Evolutionary conservation across 2,888 invertebrate species (phyloP).

Genomic region (Ametastegia equiseti): DNA sequence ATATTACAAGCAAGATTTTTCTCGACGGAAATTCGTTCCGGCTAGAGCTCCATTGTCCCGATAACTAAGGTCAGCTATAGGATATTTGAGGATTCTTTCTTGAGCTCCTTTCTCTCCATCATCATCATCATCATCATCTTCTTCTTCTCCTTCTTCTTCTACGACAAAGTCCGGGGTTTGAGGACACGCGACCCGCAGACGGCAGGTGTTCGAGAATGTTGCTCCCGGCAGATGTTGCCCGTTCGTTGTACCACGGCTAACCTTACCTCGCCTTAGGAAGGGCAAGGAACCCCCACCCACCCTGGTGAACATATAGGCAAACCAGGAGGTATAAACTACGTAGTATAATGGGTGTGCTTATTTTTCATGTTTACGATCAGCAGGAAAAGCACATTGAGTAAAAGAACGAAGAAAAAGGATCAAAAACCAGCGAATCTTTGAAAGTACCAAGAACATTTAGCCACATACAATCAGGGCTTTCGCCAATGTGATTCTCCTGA

Average conservation of each 20-base stretch:
- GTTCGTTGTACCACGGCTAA: conserved; percentile 44
- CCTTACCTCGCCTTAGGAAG: conserved; percentile 32
- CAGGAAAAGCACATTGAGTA: not conserved
- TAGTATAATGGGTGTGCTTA: conserved; percentile 28
- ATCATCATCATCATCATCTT: not conserved
- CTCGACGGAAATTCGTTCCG: conserved; percentile 6
- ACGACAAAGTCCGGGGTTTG: conserved; percentile 57
- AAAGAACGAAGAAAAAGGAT: not conserved
- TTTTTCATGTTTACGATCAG: conserved; percentile 21
- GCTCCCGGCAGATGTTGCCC: conserved; percentile 73
- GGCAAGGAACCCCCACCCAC: conserved; percentile 43
- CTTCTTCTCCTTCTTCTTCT: conserved; percentile 16
- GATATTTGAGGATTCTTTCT: conserved; percentile 10
- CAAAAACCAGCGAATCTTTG: not conserved
- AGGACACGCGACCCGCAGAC: conserved; percentile 74
- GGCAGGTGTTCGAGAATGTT: conserved; percentile 74
- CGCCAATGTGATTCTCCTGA: not conserved
- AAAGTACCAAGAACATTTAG: not conserved
- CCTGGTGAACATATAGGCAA: not conserved
- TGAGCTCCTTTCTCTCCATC: not conserved
- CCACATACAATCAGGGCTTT: not conserved
- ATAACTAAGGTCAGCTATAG: conserved; percentile 5
- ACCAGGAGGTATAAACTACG: conserved; percentile 38
- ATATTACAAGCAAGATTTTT: not conserved
- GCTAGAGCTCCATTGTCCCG: conserved; percentile 19